Conservation (phyloP, 2,888 invertebrate genomes). For the Andricus quercusramuli region DNA sequence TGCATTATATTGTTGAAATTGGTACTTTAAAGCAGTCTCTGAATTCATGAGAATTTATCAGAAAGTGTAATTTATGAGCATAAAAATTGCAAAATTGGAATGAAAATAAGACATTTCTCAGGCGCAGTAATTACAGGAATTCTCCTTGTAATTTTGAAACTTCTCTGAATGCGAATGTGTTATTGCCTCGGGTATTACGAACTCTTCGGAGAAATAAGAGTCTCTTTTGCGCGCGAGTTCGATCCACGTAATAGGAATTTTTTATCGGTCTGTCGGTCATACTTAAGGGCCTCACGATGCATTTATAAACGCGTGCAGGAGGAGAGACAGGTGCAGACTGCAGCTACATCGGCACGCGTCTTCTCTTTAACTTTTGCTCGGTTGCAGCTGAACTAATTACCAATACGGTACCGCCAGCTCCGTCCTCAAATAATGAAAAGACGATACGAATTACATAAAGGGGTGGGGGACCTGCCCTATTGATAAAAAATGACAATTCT, state of each 20-base stretch:
- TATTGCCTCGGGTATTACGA: not conserved
- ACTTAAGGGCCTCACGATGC: conserved; percentile 44
- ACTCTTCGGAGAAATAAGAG: not conserved
- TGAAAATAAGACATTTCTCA: not conserved
- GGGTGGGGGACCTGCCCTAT: no score
- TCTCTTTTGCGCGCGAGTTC: not conserved
- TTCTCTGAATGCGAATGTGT: not conserved
- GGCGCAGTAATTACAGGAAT: not conserved
- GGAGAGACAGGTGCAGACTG: conserved; percentile 65
- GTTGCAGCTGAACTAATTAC: conserved; percentile 57
- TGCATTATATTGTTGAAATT: no score
- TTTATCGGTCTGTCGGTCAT: conserved; percentile 45
- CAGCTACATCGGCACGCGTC: conserved; percentile 52
- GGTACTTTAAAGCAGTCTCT: no score
- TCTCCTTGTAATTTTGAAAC: not conserved
- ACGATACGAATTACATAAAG: not conserved
- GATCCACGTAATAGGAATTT: conserved; percentile 40
- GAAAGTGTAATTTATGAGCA: not conserved
- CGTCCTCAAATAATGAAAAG: conserved; percentile 4
- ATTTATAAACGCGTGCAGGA: conserved; percentile 63
- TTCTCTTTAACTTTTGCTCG: conserved; percentile 49
- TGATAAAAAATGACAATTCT: no score
- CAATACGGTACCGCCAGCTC: conserved; percentile 39
- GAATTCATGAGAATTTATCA: no score
- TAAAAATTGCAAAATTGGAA: not conserved